Evolutionary conservation across 2,797 vertebrate species (phyloP), one percentile per base, ranked within the genome.

Genomic region (Dendrocincla fuliginosa): DNA sequence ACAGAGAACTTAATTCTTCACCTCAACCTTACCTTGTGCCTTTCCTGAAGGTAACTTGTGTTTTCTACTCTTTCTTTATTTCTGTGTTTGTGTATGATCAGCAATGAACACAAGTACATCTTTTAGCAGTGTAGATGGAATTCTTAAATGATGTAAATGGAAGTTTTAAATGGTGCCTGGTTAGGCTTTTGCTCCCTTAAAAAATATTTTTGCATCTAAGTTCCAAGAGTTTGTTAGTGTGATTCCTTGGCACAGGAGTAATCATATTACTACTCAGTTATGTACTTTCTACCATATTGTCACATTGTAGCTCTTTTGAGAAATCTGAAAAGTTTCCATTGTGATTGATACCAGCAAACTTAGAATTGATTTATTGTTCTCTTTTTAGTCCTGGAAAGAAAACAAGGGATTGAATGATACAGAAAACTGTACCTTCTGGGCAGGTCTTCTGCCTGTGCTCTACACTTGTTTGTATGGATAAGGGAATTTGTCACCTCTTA

Each of bases 21-120:
- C 99, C 99, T 98, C 99, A 99, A 98, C 99, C 99, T 92, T 99
- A 99, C 97, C 99, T 99, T 97, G 99, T 99, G 99, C 99, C 99
- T 99, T 99, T 99, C 98, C 98, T 99, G 93, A 99, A 99, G 99
- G 99, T 99, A 98, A 97, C 64, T 70, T 30, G 6, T 22, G 25
- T 71, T 77, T 13, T 4, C 17, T 27, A 6, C 52, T 30, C 52
- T 30, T 44, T 69, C 12, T 22, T 4, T 63, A 19, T 61, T 52
- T 79, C 56, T 67, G 9, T 70, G n/a, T 11, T 64, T 46, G 8
- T 10, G 3, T 39, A 6, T 63, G 37, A 84, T 14, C 78, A 76
- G 27, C 42, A 61, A 9, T 25, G 53, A 65, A n/a, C 11, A 35
- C 17, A 37, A 52, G 16, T 20, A 18, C 13, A 17, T 79, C 37